Evolutionary conservation across 2,797 vertebrate genomes (phyloP).

Genomic region (Chanos chanos): DNA sequence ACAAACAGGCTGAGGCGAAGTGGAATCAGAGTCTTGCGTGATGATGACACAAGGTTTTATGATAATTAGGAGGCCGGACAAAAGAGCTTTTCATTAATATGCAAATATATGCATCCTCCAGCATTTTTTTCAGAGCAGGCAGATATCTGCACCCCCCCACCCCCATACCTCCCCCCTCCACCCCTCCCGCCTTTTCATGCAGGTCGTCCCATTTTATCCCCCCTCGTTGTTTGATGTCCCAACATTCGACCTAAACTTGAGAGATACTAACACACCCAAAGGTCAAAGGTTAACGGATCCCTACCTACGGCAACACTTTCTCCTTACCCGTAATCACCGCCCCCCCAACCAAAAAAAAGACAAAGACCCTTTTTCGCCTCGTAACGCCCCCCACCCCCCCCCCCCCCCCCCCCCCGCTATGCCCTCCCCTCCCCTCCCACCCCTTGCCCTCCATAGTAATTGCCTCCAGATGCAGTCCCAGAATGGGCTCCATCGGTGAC

Average conservation of each 20-base stretch:
- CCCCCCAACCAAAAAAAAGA: too few relatives aligned
- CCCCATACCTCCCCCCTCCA: not conserved
- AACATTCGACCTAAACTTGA: too few relatives aligned
- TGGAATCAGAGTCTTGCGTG: constrained; percentile 88
- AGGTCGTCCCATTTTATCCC: constrained; percentile 47
- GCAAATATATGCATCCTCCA: constrained; percentile 89
- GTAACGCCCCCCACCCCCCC: constrained; percentile 4
- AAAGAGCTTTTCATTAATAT: constrained; percentile 89
- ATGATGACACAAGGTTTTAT: constrained; percentile 96
- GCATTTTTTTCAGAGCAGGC: constrained; percentile 82
- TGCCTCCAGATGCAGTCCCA: constrained; percentile 97
- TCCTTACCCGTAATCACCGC: too few relatives aligned
- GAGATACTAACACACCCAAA: too few relatives aligned
- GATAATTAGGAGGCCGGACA: constrained; percentile 93
- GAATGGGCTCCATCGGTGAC: constrained; percentile 97
- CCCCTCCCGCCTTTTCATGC: constrained; percentile 27
- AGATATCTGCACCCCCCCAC: constrained; percentile 75
- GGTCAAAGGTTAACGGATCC: too few relatives aligned
- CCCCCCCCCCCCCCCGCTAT: constrained; percentile 56
- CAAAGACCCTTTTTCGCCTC: too few relatives aligned
- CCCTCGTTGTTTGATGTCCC: constrained; percentile 21
- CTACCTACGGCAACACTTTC: too few relatives aligned
- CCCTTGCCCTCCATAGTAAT: constrained; percentile 94
- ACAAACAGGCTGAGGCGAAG: constrained; percentile 81
- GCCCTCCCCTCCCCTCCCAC: constrained; percentile 63